Evolutionary conservation across 2,113 vertebrate species (phyloP), one percentile per base, ranked within the genome.

Genomic region (Anhinga anhinga): DNA sequence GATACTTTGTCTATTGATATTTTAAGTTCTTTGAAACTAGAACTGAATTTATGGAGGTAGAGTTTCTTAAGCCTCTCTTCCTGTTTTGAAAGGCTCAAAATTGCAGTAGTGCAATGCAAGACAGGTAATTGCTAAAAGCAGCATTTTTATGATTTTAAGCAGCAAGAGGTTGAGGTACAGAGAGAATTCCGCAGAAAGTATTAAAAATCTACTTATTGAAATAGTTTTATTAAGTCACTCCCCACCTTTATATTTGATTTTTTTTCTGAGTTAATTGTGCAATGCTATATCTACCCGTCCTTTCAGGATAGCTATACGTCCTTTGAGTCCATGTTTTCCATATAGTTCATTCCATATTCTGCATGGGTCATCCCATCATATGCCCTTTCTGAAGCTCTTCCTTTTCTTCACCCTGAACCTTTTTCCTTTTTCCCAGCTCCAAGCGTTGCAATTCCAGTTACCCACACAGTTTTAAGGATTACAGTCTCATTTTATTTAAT

Each of bases 401-500:
- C 40, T 2, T 66, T 88, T 91, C 73, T 65, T 84, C 17, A 42
- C 5, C 18, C 36, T n/a, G 20, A 74, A 42, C 18, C 5, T 70
- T 73, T 32, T 61, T 59, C 44, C 3, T 65, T 85, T 89, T 62
- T 90, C 32, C 72, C 20, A 94, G 5, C 36, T 95, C 36, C 38
- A 36, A 76, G 22, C 10, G 78, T 71, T 50, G 50, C 52, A 70
- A 21, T 80, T 93, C 65, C 53, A 47, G 82, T 82, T 65, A 71
- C 17, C 95, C 23, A 10, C 17, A 76, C 21, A 87, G 53, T 84
- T 96, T 97, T 93, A 85, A 82, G 84, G 90, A 83, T 83, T 82
- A 67, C 86, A 93, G 66, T 79, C 77, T 97, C 72, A 94, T 95
- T 98, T 98, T 72, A 93, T 97, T 96, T 87, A 96, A 97, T 97